These are phyloP conservation scores for Podarcis cretensis DNA, from an alignment of 2,113 vertebrate genomes.

Conservation along the genomic window DNA sequence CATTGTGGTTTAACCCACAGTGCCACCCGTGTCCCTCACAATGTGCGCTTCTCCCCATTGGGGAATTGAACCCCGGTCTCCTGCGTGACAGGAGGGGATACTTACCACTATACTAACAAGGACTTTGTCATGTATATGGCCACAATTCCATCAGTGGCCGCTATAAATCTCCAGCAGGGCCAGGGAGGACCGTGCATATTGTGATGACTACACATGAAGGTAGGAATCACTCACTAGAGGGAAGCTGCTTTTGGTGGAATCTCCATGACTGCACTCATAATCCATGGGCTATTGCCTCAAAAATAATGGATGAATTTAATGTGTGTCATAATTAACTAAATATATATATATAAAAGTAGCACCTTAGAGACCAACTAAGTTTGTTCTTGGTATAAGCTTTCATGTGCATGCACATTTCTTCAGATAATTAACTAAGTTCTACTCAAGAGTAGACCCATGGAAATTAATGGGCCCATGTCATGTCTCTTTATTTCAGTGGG, in stretches of 20 bases:
- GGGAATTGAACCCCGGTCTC: slow-evolving; percentile 37
- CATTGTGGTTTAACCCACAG: no score
- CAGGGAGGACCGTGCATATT: background rate
- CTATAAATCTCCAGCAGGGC: background rate
- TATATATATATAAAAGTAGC: no score
- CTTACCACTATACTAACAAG: slow-evolving; percentile 65
- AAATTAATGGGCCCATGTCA: background rate
- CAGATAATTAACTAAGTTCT: no score
- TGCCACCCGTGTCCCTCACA: background rate
- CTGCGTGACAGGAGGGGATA: slow-evolving; percentile 67
- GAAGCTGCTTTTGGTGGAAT: background rate
- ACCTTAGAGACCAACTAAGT: no score
- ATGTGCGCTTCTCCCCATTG: background rate
- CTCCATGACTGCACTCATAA: background rate
- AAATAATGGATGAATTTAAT: background rate
- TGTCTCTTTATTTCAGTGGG: background rate
- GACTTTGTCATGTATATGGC: background rate
- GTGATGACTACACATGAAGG: background rate
- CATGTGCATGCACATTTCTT: no score
- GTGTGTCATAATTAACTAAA: background rate
- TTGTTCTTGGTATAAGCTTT: no score
- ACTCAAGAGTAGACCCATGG: no score
- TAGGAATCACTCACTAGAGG: background rate
- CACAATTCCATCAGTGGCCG: background rate
- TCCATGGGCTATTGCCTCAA: background rate